phyloP scores from a whole-genome alignment of 2,113 vertebrate species.

The Delphinus delphis region DNA sequence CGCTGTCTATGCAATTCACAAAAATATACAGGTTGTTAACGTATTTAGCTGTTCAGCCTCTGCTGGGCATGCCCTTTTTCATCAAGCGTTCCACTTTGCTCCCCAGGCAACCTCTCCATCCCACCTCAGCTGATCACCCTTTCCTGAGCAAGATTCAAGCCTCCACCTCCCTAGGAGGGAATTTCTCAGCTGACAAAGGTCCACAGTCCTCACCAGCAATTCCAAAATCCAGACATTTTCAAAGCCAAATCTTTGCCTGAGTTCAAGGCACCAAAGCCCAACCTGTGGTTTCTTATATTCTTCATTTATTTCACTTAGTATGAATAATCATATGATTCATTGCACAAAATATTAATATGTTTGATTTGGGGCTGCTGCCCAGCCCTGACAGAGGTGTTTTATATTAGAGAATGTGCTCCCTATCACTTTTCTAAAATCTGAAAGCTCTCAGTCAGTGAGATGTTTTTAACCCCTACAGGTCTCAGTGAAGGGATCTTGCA shows the following conservation, averaged over 20 bases:
- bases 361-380: neutral
- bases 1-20: neutral
- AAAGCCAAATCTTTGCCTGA: neutral
- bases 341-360: neutral
- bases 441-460: neutral
- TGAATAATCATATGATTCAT: neutral
- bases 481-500: neutral
- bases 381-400: neutral
- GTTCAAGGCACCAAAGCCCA: neutral
- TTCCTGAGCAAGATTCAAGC: neutral
- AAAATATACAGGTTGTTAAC: neutral
- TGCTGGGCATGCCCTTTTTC: neutral
- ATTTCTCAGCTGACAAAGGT: neutral
- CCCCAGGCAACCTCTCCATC: neutral
- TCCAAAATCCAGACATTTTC: neutral
- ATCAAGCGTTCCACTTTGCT: neutral
- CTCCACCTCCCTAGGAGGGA: neutral
- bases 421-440: neutral
- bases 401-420: no score
- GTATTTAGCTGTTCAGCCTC: neutral
- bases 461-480: accelerated
- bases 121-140: neutral
- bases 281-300: neutral
- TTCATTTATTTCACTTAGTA: neutral
- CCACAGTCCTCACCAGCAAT: neutral